Evolutionary conservation across 2,113 vertebrate species (phyloP).

Genomic region (Chionomys nivalis): DNA sequence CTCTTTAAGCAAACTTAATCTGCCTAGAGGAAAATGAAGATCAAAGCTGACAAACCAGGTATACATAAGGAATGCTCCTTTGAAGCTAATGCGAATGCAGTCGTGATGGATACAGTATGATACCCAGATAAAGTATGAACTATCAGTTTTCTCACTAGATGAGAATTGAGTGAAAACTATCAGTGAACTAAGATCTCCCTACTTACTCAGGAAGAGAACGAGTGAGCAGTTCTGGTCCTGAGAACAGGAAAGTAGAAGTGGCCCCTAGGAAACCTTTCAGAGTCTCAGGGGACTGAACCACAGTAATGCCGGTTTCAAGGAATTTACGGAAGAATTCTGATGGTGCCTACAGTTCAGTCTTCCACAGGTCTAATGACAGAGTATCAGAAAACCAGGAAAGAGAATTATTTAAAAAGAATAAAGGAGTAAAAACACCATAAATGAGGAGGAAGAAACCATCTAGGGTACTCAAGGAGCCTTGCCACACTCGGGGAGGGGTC

Average conservation of each 20-base stretch:
- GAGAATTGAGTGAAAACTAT: neutral
- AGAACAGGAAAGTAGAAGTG: neutral
- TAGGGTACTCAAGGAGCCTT: neutral
- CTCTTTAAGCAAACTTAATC: conserved; percentile 1
- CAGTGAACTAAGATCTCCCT: neutral
- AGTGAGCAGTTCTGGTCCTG: neutral
- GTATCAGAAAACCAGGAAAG: neutral
- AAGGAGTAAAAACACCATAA: neutral
- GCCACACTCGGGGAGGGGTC: neutral
- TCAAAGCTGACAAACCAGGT: neutral
- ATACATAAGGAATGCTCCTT: neutral
- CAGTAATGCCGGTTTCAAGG: neutral
- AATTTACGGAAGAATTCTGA: neutral
- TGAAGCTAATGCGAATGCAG: neutral
- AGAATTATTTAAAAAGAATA: neutral
- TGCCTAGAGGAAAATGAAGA: neutral
- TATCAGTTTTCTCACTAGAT: neutral
- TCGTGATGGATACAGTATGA: neutral
- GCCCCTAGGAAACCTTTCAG: neutral
- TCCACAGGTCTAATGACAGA: neutral
- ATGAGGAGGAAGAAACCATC: neutral
- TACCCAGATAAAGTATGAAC: neutral
- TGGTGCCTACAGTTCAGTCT: neutral
- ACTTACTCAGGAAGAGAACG: neutral
- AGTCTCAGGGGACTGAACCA: neutral